phyloP scores from a whole-genome alignment of 2,888 invertebrate species.

The Dryobota labecula region DNA sequence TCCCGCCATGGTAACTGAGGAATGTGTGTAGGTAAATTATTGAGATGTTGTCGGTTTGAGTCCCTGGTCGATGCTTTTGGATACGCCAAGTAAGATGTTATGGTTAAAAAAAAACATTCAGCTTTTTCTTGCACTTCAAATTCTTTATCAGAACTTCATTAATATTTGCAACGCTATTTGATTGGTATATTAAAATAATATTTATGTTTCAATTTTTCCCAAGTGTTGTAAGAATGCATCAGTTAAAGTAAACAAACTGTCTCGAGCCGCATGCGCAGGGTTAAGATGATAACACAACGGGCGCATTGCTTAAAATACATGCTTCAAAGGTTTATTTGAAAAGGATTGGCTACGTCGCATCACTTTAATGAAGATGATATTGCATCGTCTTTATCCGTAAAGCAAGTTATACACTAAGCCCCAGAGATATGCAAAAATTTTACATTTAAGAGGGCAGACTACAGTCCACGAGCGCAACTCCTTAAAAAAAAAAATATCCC shows the following conservation, averaged over 20 bases:
- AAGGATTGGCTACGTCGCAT: conserved; percentile 22
- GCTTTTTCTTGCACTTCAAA: neutral
- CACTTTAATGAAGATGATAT: conserved; percentile 15
- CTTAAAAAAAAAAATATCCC: too few species aligned
- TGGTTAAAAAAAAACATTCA: neutral
- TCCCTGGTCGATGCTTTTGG: conserved; percentile 60
- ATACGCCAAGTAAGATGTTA: conserved; percentile 11
- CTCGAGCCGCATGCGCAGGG: conserved; percentile 47
- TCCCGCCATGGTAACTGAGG: conserved; percentile 79
- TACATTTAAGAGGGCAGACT: too few species aligned
- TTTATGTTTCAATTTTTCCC: conserved; percentile 57
- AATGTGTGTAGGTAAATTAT: conserved; percentile 80
- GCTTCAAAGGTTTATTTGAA: conserved; percentile 6
- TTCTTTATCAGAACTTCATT: neutral
- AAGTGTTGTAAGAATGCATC: conserved; percentile 66
- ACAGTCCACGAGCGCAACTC: too few species aligned
- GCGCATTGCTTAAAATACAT: conserved; percentile 27
- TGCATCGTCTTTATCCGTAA: neutral
- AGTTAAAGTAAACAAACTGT: conserved; percentile 66
- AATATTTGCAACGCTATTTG: conserved; percentile 45
- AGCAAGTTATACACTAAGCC: neutral
- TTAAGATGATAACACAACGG: conserved; percentile 44
- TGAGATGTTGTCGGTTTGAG: conserved; percentile 68
- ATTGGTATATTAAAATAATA: conserved; percentile 42
- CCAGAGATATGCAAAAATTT: neutral